phyloP scores from a whole-genome alignment of 2,888 invertebrate genomes.

The Nebria brevicollis region DNA sequence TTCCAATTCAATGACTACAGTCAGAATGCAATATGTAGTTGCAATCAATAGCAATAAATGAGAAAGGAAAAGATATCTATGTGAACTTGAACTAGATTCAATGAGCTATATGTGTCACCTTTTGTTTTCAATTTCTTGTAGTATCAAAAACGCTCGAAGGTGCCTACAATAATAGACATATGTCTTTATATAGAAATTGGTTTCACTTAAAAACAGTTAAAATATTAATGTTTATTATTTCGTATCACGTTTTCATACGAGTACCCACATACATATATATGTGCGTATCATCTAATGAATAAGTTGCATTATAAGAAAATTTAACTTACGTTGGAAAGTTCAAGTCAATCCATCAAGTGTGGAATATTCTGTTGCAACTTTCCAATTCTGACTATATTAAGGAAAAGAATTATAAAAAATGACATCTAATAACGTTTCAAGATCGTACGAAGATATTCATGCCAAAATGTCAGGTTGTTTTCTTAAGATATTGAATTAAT shows the following conservation, averaged over 20 bases:
- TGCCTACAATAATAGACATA: background rate
- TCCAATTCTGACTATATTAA: constrained; percentile 18
- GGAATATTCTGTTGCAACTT: constrained; percentile 7
- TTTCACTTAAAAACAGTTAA: constrained; percentile 27
- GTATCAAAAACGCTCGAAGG: background rate
- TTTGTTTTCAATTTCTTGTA: background rate
- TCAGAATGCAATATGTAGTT: background rate
- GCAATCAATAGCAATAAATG: background rate
- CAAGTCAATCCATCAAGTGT: background rate
- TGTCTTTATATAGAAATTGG: constrained; percentile 15
- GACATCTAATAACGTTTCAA: background rate
- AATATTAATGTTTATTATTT: constrained; percentile 16
- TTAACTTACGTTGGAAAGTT: constrained; percentile 18
- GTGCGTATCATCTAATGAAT: too few species aligned
- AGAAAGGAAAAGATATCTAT: background rate
- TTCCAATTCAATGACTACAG: background rate
- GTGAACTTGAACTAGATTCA: background rate
- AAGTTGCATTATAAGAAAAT: constrained; percentile 19
- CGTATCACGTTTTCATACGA: constrained; percentile 13
- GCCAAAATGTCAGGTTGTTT: background rate
- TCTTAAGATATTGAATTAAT: background rate
- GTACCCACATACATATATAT: background rate
- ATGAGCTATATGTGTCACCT: background rate
- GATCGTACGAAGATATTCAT: background rate
- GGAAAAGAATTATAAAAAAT: constrained; percentile 1